phyloP scores from a whole-genome alignment of 2,888 invertebrate genomes.

The Dusona sp. region DNA sequence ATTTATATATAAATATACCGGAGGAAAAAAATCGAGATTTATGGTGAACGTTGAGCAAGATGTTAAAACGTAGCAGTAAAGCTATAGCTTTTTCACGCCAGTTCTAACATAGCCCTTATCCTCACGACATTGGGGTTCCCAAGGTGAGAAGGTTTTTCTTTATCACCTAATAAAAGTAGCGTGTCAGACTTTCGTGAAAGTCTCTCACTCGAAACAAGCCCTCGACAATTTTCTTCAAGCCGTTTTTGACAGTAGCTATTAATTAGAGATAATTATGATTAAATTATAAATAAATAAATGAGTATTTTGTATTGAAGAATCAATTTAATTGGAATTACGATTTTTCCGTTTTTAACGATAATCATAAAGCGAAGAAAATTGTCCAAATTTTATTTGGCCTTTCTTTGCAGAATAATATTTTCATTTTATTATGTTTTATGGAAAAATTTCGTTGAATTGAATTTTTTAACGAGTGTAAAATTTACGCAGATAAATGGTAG shows the following conservation, averaged over 20 bases:
- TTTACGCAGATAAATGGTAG: not conserved
- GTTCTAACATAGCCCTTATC: constrained; percentile 18
- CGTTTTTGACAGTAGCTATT: too few relatives aligned
- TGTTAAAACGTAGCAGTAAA: not conserved
- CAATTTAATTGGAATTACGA: not conserved
- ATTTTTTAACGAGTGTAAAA: not conserved
- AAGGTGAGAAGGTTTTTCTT: constrained; percentile 41
- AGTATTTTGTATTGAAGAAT: not conserved
- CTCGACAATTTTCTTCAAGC: not conserved
- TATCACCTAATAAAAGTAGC: constrained; percentile 28
- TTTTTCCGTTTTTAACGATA: not conserved
- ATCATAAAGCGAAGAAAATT: not conserved
- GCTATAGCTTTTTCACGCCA: constrained; percentile 13
- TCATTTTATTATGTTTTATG: not conserved
- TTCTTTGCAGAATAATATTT: not conserved
- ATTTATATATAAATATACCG: too few relatives aligned
- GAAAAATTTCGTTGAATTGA: not conserved
- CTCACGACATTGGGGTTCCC: constrained; percentile 1
- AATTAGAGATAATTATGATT: not conserved
- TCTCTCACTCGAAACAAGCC: constrained; percentile 11
- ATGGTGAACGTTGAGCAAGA: constrained; percentile 8
- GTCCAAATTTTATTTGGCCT: not conserved
- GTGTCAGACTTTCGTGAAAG: not conserved
- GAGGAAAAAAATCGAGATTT: not conserved
- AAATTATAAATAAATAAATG: not conserved